These are phyloP conservation scores for Furcula furcula DNA, from an alignment of 2,888 invertebrate species.

Conservation along the genomic window DNA sequence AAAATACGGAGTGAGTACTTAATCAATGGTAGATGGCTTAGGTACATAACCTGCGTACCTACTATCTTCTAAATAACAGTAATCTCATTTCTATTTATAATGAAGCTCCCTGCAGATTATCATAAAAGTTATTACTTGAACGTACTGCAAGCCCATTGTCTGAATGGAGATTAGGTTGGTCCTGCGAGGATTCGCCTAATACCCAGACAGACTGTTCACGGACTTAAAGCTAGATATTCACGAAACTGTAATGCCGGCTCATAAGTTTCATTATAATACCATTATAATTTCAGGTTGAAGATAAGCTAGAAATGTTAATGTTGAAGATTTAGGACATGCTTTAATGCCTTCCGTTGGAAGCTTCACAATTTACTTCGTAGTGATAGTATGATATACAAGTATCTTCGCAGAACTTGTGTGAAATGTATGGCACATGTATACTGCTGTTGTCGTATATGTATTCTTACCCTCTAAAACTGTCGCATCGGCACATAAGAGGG, in stretches of 20 bases:
- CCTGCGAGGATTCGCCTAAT: slow-evolving; percentile 23
- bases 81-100: no score
- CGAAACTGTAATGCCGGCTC: slow-evolving; percentile 9
- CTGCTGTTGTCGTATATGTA: no score
- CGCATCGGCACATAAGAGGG: no score
- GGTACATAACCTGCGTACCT: no score
- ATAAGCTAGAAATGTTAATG: neutral
- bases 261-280: slow-evolving; percentile 7
- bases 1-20: no score
- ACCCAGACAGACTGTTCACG: slow-evolving; percentile 12
- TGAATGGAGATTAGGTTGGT: slow-evolving; percentile 25
- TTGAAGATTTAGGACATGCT: neutral
- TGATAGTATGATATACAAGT: no score
- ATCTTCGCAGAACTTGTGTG: no score
- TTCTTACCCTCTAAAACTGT: no score
- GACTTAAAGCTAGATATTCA: slow-evolving; percentile 16
- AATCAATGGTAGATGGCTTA: no score
- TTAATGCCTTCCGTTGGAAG: neutral
- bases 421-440: no score
- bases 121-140: slow-evolving; percentile 30
- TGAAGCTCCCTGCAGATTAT: slow-evolving; percentile 27
- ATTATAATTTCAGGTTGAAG: slow-evolving; percentile 2
- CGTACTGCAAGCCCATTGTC: slow-evolving; percentile 22
- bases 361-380: neutral
- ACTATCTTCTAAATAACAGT: no score